A percentile compares a stretch with the other conserved stretches of the same genome.
Conservation (phyloP, 2,113 vertebrate species). For the Crypturellus undulatus region DNA sequence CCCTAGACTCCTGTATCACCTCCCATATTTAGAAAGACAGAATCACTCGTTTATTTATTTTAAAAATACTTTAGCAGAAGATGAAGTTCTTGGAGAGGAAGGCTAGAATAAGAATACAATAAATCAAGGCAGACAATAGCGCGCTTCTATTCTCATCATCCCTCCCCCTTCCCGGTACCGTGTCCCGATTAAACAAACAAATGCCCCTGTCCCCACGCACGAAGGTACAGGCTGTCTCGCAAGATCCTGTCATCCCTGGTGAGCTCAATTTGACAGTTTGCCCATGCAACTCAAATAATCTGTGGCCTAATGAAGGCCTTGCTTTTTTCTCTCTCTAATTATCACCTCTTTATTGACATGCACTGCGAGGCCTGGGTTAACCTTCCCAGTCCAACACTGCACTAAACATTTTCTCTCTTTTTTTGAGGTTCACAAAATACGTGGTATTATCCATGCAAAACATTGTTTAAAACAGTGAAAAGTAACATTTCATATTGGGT, state of each 20-base stretch:
- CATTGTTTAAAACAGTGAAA: neutral
- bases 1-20: neutral
- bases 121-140: neutral
- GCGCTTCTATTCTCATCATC: neutral
- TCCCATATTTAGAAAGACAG: neutral
- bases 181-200: neutral
- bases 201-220: neutral
- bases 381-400: neutral
- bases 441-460: neutral
- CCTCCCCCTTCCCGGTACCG: neutral
- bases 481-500: constrained; percentile 26
- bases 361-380: neutral
- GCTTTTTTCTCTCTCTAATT: constrained; percentile 40
- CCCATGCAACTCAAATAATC: constrained; percentile 6
- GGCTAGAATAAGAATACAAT: neutral
- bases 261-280: constrained; percentile 16
- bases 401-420: neutral
- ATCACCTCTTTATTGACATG: constrained; percentile 28
- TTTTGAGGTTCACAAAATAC: constrained; percentile 6
- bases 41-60: constrained; percentile 19
- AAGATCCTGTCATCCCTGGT: neutral
- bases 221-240: constrained; percentile 9
- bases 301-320: constrained; percentile 31
- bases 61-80: constrained; percentile 34
- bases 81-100: neutral